phyloP scores from a whole-genome alignment of 2,797 vertebrate species.

The Sternotherus odoratus region DNA sequence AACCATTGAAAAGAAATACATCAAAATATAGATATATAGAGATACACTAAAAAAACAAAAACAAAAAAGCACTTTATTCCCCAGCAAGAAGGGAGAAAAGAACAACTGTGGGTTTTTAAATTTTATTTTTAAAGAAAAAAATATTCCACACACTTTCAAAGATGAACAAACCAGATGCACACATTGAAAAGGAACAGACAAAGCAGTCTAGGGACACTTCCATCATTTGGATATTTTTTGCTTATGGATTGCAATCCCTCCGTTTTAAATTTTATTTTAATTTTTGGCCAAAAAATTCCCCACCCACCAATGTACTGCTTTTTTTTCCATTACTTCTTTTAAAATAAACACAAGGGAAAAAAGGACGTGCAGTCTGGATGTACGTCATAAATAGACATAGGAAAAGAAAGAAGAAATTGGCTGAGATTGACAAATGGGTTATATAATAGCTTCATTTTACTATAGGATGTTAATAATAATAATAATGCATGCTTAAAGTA shows the following conservation, averaged over 20 bases:
- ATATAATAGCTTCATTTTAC: slow-evolving; percentile 82
- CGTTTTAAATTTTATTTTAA: slow-evolving; percentile 46
- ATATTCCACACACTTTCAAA: slow-evolving; percentile 91
- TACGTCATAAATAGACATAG: slow-evolving; percentile 87
- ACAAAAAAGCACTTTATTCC: slow-evolving; percentile 73
- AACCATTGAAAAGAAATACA: slow-evolving; percentile 83
- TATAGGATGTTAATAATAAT: slow-evolving; percentile 86
- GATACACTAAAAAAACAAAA: slow-evolving; percentile 79
- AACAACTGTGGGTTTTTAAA: slow-evolving; percentile 51
- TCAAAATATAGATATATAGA: slow-evolving; percentile 82
- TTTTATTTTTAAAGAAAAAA: slow-evolving; percentile 74
- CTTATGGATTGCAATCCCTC: slow-evolving; percentile 35
- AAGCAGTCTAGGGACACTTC: slow-evolving; percentile 89
- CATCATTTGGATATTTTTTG: slow-evolving; percentile 38
- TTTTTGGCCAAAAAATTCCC: slow-evolving; percentile 54
- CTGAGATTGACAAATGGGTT: slow-evolving; percentile 88
- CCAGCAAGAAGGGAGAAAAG: slow-evolving; percentile 78
- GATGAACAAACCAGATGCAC: slow-evolving; percentile 94
- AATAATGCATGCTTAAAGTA: slow-evolving; percentile 97
- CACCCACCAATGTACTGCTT: slow-evolving; percentile 50
- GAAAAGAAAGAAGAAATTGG: slow-evolving; percentile 89
- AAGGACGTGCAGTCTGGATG: slow-evolving; percentile 94
- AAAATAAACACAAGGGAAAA: slow-evolving; percentile 84
- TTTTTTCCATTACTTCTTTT: slow-evolving; percentile 81
- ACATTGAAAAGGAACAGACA: slow-evolving; percentile 90